Conservation (phyloP, 2,113 vertebrate species). For the Sphyrna mokarran region DNA sequence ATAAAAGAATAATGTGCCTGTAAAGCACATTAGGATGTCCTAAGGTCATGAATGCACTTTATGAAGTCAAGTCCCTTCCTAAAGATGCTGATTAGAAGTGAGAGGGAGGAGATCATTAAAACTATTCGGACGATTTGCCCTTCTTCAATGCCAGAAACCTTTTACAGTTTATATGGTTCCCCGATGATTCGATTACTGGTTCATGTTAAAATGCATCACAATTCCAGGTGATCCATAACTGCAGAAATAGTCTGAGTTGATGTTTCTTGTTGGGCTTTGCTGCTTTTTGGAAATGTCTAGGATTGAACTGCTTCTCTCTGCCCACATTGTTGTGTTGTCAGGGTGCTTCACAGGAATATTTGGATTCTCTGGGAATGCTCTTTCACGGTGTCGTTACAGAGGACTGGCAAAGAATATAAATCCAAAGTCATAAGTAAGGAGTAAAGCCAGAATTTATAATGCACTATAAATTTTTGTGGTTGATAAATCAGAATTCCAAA, state of each 20-base stretch:
- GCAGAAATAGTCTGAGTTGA: neutral
- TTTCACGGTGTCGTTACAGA: neutral
- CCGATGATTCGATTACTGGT: neutral
- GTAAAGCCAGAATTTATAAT: constrained; percentile 10
- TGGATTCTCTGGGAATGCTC: neutral
- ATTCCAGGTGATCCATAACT: neutral
- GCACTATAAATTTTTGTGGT: neutral
- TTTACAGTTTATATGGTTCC: neutral
- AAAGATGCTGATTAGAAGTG: neutral
- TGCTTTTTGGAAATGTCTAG: neutral
- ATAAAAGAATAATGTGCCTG: neutral
- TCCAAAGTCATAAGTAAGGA: neutral
- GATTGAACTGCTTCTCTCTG: neutral
- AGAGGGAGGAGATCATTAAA: neutral
- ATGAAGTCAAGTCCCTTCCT: neutral
- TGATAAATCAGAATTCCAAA: constrained; percentile 3
- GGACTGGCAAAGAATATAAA: neutral
- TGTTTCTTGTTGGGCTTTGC: neutral
- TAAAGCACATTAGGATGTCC: neutral
- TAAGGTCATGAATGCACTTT: neutral
- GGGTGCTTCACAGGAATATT: neutral
- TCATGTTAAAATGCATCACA: neutral
- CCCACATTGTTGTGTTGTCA: neutral
- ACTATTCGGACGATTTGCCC: neutral
- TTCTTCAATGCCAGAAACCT: neutral